Conservation (phyloP, 2,888 invertebrate species). For the Drosophila neoperkinsi region DNA sequence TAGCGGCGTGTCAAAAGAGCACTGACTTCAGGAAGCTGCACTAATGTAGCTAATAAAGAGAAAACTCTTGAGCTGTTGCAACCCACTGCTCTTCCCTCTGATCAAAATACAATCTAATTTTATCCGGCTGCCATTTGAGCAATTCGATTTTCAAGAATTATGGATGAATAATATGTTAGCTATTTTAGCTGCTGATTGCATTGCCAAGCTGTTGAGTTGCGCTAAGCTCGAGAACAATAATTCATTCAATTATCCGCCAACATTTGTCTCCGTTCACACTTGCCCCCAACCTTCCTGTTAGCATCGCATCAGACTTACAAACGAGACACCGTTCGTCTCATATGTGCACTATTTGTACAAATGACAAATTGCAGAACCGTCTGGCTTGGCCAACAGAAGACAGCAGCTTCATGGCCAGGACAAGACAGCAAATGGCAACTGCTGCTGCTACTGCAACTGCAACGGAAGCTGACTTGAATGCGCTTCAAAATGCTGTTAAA, state of each 20-base stretch:
- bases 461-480: slow-evolving; percentile 79
- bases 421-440: slow-evolving; percentile 38
- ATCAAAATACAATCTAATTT: neutral
- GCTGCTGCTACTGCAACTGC: slow-evolving; percentile 28
- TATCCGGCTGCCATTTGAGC: slow-evolving; percentile 1
- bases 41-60: slow-evolving; percentile 1
- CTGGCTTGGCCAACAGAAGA: slow-evolving; percentile 37
- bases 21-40: neutral
- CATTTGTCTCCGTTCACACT: slow-evolving; percentile 18
- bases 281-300: neutral
- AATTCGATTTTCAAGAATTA: slow-evolving; percentile 21
- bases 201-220: slow-evolving; percentile 40
- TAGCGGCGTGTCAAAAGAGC: neutral
- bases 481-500: slow-evolving; percentile 81
- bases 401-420: slow-evolving; percentile 33
- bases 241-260: slow-evolving; percentile 56
- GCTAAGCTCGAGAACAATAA: slow-evolving; percentile 47
- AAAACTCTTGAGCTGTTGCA: neutral
- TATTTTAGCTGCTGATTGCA: slow-evolving; percentile 25
- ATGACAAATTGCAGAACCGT: slow-evolving; percentile 79
- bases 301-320: slow-evolving; percentile 27
- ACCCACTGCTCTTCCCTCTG: neutral
- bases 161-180: slow-evolving; percentile 29
- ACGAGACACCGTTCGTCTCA: slow-evolving; percentile 65
- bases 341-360: slow-evolving; percentile 70